These are phyloP conservation scores for Drosophila tropicalis DNA, from an alignment of 1,140 invertebrate genomes.

Conservation along the genomic window DNA sequence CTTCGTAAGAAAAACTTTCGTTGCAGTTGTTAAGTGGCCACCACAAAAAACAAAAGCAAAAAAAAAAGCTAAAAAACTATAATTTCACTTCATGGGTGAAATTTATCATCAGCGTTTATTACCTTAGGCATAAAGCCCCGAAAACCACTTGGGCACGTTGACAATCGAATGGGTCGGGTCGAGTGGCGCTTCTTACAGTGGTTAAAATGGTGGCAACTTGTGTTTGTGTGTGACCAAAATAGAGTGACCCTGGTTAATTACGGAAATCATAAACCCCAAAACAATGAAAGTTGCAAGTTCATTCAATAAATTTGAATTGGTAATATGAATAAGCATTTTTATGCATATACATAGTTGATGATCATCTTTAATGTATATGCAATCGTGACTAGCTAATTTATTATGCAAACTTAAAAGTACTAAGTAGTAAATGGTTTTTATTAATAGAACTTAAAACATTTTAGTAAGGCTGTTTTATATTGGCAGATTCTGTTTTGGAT, in stretches of 20 bases:
- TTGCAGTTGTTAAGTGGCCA: slow-evolving; percentile 34
- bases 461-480: no score
- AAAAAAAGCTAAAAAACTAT: slow-evolving; percentile 34
- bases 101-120: slow-evolving; percentile 62
- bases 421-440: not conserved
- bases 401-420: not conserved
- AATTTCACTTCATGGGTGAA: slow-evolving; percentile 71
- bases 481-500: no score
- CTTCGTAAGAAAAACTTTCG: slow-evolving; percentile 51
- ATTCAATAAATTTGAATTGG: slow-evolving; percentile 4
- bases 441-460: no score
- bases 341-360: not conserved
- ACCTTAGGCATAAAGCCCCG: slow-evolving; percentile 24
- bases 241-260: slow-evolving; percentile 8
- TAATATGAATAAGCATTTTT: slow-evolving; percentile 1
- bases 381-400: not conserved
- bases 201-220: slow-evolving; percentile 31
- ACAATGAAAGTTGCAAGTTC: slow-evolving; percentile 6
- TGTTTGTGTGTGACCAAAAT: not conserved
- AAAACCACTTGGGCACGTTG: slow-evolving; percentile 26
- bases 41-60: slow-evolving; percentile 41
- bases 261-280: not conserved
- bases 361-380: not conserved
- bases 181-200: slow-evolving; percentile 15
- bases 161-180: slow-evolving; percentile 15